phyloP scores from a whole-genome alignment of 2,888 invertebrate species.

The Phalangium opilio region DNA sequence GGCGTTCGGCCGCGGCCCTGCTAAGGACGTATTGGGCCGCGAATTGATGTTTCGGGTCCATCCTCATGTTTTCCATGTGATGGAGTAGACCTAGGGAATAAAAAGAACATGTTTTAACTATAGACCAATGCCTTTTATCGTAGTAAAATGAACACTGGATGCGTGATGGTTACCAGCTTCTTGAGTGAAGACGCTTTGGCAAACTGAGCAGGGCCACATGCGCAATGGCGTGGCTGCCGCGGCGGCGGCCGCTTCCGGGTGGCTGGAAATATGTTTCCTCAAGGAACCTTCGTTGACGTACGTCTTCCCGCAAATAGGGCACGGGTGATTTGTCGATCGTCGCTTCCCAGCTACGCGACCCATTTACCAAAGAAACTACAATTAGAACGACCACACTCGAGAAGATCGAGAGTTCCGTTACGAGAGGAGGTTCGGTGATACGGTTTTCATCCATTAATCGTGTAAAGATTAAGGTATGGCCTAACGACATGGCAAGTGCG shows the following conservation, averaged over 20 bases:
- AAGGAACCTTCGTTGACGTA: conserved; percentile 87
- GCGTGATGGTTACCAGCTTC: conserved; percentile 77
- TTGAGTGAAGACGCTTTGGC: conserved; percentile 86
- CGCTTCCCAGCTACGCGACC: conserved; percentile 1
- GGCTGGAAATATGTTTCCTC: conserved; percentile 81
- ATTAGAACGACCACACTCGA: no score
- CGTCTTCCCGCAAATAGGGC: conserved; percentile 87
- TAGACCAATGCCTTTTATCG: no score
- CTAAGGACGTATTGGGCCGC: conserved; percentile 85
- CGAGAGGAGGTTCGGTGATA: no score
- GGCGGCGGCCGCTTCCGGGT: conserved; percentile 37
- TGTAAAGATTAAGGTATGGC: no score
- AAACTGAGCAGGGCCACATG: conserved; percentile 93
- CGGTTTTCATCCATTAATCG: no score
- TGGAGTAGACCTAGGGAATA: conserved; percentile 66
- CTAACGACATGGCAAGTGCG: no score
- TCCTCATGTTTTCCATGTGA: conserved; percentile 92
- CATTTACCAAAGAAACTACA: no score
- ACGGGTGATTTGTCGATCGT: conserved; percentile 75
- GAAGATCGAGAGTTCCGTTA: no score
- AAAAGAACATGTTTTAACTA: no score
- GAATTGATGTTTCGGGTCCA: conserved; percentile 92
- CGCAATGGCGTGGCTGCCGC: conserved; percentile 50
- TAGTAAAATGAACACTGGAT: no score
- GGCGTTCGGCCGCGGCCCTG: conserved; percentile 72